phyloP scores from a whole-genome alignment of 2,888 invertebrate species.

The Formica aserva region DNA sequence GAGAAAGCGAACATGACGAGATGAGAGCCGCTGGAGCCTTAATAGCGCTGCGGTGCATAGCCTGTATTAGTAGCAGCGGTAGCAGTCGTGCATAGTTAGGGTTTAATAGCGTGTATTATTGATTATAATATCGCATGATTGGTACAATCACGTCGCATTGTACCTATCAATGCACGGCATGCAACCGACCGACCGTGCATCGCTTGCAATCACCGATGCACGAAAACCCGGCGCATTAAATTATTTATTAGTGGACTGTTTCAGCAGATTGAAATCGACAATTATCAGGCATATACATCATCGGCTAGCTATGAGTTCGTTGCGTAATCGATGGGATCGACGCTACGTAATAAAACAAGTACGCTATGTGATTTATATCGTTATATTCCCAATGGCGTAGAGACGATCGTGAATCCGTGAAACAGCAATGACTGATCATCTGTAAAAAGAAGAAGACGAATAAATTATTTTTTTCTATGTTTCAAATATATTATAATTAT shows the following conservation, averaged over 20 bases:
- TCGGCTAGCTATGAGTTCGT: conserved; percentile 18
- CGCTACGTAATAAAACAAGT: conserved; percentile 23
- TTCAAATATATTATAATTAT: neutral
- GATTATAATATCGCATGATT: conserved; percentile 85
- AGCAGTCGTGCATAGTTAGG: conserved; percentile 74
- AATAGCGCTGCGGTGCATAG: conserved; percentile 70
- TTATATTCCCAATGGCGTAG: neutral
- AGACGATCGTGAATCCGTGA: conserved; percentile 12
- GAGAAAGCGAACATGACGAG: conserved; percentile 12
- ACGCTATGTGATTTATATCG: conserved; percentile 18
- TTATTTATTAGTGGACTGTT: conserved; percentile 57
- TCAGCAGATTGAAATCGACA: conserved; percentile 59
- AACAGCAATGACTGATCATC: neutral
- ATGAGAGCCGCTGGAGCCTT: conserved; percentile 67
- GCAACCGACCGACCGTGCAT: conserved; percentile 72
- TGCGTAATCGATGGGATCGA: conserved; percentile 43
- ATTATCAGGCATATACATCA: conserved; percentile 41
- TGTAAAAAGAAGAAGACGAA: neutral
- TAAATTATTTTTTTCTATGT: neutral
- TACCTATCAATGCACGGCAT: conserved; percentile 80
- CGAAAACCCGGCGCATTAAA: conserved; percentile 63
- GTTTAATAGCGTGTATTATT: conserved; percentile 81
- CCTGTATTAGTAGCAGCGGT: conserved; percentile 67
- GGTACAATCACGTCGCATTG: conserved; percentile 82
- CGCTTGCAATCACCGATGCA: conserved; percentile 66